Evolutionary conservation across 2,797 vertebrate species (phyloP).

Genomic region (Leptodactylus fallax): DNA sequence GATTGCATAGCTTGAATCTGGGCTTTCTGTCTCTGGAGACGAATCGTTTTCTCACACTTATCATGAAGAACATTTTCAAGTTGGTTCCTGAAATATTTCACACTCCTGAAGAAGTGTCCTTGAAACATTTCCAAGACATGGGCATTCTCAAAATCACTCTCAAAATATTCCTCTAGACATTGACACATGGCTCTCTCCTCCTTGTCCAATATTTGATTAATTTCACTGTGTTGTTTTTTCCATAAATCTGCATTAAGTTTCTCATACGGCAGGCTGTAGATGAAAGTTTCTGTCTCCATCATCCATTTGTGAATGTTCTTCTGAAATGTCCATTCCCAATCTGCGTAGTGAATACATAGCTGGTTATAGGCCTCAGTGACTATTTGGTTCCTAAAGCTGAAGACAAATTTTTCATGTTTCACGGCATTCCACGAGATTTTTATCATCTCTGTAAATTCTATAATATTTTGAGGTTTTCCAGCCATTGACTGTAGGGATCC

Average conservation of each 20-base stretch:
- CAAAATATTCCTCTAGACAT: constrained; percentile 64
- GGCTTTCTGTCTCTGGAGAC: constrained; percentile 69
- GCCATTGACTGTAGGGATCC: constrained; percentile 68
- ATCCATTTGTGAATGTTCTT: constrained; percentile 74
- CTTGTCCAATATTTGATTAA: not conserved
- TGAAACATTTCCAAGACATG: constrained; percentile 70
- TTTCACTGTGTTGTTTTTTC: constrained; percentile 69
- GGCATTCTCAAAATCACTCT: constrained; percentile 67
- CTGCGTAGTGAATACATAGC: constrained; percentile 70
- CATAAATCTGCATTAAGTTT: constrained; percentile 54
- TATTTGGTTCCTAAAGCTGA: constrained; percentile 72
- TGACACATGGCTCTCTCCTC: not conserved
- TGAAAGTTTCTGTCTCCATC: constrained; percentile 65
- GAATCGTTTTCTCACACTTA: constrained; percentile 68
- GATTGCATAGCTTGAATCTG: constrained; percentile 72
- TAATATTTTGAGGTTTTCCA: constrained; percentile 69
- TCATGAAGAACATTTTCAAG: constrained; percentile 64
- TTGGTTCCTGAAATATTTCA: constrained; percentile 67
- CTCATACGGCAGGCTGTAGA: constrained; percentile 41
- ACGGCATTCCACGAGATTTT: constrained; percentile 76
- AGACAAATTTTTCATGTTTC: constrained; percentile 57
- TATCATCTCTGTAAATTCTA: constrained; percentile 78
- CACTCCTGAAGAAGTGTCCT: constrained; percentile 68
- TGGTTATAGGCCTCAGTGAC: constrained; percentile 74
- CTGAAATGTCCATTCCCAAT: constrained; percentile 69